phyloP scores from a whole-genome alignment of 1,140 invertebrate genomes.

The Bombus haemorrhoidalis region DNA sequence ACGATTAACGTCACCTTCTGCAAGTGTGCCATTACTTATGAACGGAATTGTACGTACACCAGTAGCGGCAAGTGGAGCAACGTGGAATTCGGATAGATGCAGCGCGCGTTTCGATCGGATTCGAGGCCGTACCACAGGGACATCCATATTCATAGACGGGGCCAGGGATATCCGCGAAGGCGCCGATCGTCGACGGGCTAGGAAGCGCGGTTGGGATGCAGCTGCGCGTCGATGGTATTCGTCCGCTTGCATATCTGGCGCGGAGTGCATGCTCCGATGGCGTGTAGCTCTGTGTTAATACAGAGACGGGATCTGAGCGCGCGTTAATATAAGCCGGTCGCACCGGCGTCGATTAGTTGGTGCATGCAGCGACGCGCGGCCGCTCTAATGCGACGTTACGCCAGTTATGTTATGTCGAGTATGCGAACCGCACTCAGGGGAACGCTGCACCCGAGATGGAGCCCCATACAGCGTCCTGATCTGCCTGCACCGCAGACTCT shows the following conservation, averaged over 20 bases:
- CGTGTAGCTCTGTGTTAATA: background rate
- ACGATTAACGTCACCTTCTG: too few relatives aligned
- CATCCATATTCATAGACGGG: constrained; percentile 39
- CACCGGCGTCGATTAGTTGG: constrained; percentile 54
- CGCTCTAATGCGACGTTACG: constrained; percentile 65
- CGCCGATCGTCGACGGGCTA: background rate
- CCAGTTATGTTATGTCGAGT: constrained; percentile 69
- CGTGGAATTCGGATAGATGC: background rate
- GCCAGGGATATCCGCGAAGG: background rate
- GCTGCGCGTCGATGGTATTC: constrained; percentile 6
- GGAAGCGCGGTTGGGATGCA: background rate
- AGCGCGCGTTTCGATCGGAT: background rate
- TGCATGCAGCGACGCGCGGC: constrained; percentile 3
- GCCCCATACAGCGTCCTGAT: background rate
- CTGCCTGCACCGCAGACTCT: constrained; percentile 33
- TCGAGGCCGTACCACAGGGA: background rate
- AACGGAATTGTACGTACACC: too few relatives aligned
- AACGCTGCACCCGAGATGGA: constrained; percentile 8
- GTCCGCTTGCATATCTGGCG: constrained; percentile 6
- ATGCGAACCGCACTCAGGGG: constrained; percentile 69
- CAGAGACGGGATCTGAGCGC: background rate
- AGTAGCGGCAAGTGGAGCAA: background rate
- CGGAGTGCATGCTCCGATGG: constrained; percentile 5
- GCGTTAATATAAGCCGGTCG: constrained; percentile 49
- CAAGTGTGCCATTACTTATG: too few relatives aligned